These are phyloP conservation scores for Carcharodon carcharias DNA, from an alignment of 2,797 vertebrate genomes.

Conservation along the genomic window DNA sequence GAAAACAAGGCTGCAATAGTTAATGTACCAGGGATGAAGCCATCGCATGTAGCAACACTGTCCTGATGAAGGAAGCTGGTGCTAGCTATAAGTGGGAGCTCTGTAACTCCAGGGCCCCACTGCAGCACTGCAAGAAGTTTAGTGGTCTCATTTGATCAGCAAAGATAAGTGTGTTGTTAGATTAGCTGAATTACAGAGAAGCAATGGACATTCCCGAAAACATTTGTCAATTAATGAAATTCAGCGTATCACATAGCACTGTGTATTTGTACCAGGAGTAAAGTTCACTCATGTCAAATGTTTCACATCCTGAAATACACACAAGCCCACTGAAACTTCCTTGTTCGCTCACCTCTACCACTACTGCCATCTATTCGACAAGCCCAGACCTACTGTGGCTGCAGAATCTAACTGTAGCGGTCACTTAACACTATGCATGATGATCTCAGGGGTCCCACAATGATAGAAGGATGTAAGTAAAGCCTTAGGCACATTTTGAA, in stretches of 20 bases:
- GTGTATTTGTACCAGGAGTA: background rate
- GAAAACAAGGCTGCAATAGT: background rate
- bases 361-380: background rate
- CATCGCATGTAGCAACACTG: background rate
- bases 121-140: background rate
- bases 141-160: background rate
- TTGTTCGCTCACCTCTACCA: background rate
- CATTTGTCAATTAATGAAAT: background rate
- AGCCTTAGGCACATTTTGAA: background rate
- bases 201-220: background rate
- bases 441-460: background rate
- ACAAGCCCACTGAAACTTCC: too few species aligned
- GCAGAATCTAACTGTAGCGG: background rate
- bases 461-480: background rate
- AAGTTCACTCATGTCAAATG: background rate
- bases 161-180: background rate
- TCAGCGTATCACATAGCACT: background rate
- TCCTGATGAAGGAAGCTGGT: background rate
- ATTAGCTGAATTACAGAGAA: background rate
- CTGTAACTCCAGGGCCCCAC: background rate
- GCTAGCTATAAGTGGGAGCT: background rate
- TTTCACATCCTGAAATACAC: background rate
- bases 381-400: too few species aligned
- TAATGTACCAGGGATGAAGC: background rate
- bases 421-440: background rate